Base-by-base conservation (phyloP, 2,888 invertebrate species). In the Flexamia atlantica region DNA sequence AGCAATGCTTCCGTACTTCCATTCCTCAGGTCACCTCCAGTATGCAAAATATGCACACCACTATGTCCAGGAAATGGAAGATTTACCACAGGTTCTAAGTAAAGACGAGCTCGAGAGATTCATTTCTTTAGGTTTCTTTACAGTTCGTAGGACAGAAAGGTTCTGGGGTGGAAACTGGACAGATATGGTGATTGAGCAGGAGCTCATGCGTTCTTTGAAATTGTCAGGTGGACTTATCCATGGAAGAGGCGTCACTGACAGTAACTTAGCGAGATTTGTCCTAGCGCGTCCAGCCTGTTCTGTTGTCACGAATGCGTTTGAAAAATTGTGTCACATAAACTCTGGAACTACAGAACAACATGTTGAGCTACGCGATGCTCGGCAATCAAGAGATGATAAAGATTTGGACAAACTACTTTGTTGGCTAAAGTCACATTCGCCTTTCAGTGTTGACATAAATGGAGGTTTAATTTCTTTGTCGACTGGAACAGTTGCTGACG, bases 131-230 rank as follows among this genome's bases (percentile, higher is more conserved):
- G 80, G 85, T 20, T 79, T 42, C 50, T 86, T 85, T 46, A 81
- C 84, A 10, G 46, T 85, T 60, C 40, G 85, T 42, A n/a, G 86
- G 14, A 64, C 76, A 25, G 68, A 85, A n/a, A 57, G 83, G 28
- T 84, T 79, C 50, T 85, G 70, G 79, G 74, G 46, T 70, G 85
- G 84, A 10, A 68, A 30, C n/a, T 84, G 80, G 74, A 79, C 82
- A 12, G 84, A 86, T 70, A 84, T 85, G 85, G 88, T 86, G 17
- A 89, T 89, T 72, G 89, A 90, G 83, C 89, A 89, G 84, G 83
- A 83, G 1, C 74, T 89, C 7, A 89, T 89, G 87, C 76, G 87
- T 74, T 81, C 83, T 30, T 87, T 88, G 86, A 87, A 89, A 85
- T 85, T 84, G n/a, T 30, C 10, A 50, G 87, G 87, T n/a, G 88